These are phyloP conservation scores for Prionailurus viverrinus DNA, from an alignment of 2,113 vertebrate genomes.

Conservation along the genomic window DNA sequence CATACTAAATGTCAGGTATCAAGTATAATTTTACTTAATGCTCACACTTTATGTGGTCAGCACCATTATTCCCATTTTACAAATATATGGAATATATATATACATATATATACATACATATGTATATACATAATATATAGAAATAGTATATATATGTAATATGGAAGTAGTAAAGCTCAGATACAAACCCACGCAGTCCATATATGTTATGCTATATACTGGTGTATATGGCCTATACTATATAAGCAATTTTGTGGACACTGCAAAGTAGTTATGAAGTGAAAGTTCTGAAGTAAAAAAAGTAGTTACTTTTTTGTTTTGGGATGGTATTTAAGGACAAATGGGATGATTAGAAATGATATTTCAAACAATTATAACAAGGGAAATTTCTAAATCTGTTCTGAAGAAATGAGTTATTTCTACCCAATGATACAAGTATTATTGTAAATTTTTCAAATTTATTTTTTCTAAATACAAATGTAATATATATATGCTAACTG, in stretches of 20 bases:
- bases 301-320: neutral
- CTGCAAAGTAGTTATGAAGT: neutral
- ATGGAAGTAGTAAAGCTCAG: neutral
- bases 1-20: neutral
- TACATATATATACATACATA: no score
- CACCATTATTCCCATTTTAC: neutral
- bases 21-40: constrained; percentile 54
- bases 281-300: neutral
- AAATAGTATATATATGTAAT: neutral
- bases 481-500: neutral
- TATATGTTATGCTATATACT: neutral
- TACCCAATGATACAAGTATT: neutral
- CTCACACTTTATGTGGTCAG: neutral
- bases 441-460: neutral
- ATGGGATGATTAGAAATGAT: neutral
- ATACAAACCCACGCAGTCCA: neutral
- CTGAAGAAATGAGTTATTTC: neutral
- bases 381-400: neutral
- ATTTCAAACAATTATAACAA: neutral
- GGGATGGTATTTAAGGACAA: constrained; percentile 5
- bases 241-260: neutral
- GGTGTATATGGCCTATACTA: neutral
- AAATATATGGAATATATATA: neutral
- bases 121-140: neutral
- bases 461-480: constrained; percentile 39